phyloP scores from a whole-genome alignment of 2,113 vertebrate genomes.

The Odocoileus hemionus region DNA sequence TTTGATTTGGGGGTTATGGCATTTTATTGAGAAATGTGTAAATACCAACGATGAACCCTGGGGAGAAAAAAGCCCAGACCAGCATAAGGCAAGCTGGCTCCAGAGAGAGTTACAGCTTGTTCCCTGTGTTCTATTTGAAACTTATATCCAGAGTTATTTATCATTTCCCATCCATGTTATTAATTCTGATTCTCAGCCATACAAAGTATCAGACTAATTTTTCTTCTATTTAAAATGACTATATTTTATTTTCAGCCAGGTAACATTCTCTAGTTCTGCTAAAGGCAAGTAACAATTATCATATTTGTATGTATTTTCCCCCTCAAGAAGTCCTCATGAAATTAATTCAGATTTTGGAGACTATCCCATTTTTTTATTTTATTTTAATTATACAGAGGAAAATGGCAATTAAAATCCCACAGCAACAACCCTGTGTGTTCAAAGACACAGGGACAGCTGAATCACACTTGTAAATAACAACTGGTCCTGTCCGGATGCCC shows the following conservation, averaged over 20 bases:
- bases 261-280: slow-evolving; percentile 54
- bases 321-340: slow-evolving; percentile 53
- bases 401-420: slow-evolving; percentile 67
- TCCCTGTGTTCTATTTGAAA: neutral
- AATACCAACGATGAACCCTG: neutral
- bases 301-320: slow-evolving; percentile 55
- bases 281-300: slow-evolving; percentile 63
- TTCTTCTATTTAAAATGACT: slow-evolving; percentile 47
- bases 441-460: slow-evolving; percentile 37
- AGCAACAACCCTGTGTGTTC: slow-evolving; percentile 48
- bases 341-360: slow-evolving; percentile 68
- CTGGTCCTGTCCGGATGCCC: neutral
- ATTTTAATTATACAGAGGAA: slow-evolving; percentile 73
- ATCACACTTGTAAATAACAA: slow-evolving; percentile 50
- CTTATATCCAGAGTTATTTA: neutral
- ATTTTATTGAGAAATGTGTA: slow-evolving; percentile 25
- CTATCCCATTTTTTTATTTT: slow-evolving; percentile 66
- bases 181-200: slow-evolving; percentile 30
- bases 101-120: neutral
- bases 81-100: neutral
- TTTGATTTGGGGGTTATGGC: neutral
- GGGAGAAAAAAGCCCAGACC: neutral
- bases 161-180: slow-evolving; percentile 12
- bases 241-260: slow-evolving; percentile 51
- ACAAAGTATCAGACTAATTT: neutral